phyloP scores from a whole-genome alignment of 2,797 vertebrate genomes.

The Tenualosa thibaudeaui region DNA sequence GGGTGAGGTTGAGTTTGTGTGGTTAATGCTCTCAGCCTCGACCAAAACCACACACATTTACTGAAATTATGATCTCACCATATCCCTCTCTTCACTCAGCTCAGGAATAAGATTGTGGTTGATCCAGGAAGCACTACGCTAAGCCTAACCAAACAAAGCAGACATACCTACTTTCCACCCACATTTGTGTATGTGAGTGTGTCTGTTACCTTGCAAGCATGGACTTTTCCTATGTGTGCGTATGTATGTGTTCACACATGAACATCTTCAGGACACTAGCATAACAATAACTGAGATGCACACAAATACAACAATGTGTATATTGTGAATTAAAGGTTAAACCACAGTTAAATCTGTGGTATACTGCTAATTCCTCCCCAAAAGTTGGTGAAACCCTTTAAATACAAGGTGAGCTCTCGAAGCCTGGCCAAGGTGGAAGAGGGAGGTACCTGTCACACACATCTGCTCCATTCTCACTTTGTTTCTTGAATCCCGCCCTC shows the following conservation, averaged over 20 bases:
- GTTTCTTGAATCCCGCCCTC: slow-evolving; percentile 10
- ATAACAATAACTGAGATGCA: too few relatives aligned
- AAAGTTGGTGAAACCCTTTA: too few relatives aligned
- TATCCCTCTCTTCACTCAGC: not conserved
- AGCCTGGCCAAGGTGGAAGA: not conserved
- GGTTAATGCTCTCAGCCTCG: not conserved
- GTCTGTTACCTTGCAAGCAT: not conserved
- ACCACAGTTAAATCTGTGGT: too few relatives aligned
- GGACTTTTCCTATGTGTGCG: not conserved
- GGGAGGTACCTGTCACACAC: slow-evolving; percentile 29
- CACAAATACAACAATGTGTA: too few relatives aligned
- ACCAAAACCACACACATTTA: not conserved
- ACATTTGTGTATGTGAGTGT: not conserved
- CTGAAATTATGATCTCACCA: not conserved
- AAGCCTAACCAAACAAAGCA: not conserved
- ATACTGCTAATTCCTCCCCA: too few relatives aligned
- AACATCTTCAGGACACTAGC: too few relatives aligned
- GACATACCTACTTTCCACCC: not conserved
- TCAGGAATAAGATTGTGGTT: not conserved
- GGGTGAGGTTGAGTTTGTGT: not conserved
- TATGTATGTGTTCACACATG: not conserved
- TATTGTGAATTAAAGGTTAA: too few relatives aligned
- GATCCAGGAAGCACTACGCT: not conserved
- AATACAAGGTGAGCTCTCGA: not conserved
- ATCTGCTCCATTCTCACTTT: slow-evolving; percentile 68